phyloP scores from a whole-genome alignment of 2,113 vertebrate species.

The Leptocoma aspasia region DNA sequence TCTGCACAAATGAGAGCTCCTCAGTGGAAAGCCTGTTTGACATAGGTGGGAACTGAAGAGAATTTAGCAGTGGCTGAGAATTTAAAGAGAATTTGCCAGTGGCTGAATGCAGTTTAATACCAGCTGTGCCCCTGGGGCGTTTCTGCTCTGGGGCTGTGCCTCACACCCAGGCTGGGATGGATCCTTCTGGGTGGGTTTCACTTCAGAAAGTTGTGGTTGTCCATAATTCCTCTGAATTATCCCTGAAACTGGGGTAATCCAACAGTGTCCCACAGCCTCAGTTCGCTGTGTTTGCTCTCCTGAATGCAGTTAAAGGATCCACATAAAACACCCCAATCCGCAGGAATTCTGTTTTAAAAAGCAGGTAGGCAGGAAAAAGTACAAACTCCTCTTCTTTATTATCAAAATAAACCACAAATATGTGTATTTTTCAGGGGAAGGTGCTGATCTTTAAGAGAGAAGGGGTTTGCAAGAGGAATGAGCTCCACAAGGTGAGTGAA shows the following conservation, averaged over 20 bases:
- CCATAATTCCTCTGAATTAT: background rate
- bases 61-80: background rate
- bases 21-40: background rate
- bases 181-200: no score
- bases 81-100: background rate
- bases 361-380: background rate
- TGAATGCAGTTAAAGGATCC: background rate
- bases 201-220: background rate
- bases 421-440: background rate
- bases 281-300: background rate
- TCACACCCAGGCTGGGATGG: background rate
- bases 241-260: background rate
- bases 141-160: background rate
- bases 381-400: background rate
- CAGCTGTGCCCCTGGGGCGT: background rate
- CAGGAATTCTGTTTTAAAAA: background rate
- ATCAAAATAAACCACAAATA: background rate
- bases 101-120: background rate
- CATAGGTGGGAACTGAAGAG: background rate
- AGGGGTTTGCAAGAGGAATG: background rate
- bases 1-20: background rate
- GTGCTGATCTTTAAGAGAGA: background rate
- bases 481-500: background rate
- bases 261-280: no score
- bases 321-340: background rate